Conservation (phyloP, 1,140 invertebrate species). For the Drosophila virilis region DNA sequence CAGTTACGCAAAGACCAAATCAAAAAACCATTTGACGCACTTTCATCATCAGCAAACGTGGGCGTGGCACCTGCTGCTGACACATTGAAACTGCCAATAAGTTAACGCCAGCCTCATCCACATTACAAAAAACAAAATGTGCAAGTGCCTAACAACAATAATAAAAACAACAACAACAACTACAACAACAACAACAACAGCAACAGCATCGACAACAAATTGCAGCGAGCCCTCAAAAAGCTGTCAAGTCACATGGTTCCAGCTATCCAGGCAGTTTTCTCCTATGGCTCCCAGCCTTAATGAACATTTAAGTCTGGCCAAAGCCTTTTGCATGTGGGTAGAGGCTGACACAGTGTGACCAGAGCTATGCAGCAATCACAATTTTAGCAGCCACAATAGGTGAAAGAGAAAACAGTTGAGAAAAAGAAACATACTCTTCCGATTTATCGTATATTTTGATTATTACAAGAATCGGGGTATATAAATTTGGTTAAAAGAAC, state of each 20-base stretch:
- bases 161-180: constrained; percentile 7
- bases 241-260: constrained; percentile 45
- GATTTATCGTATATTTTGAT: too few species aligned
- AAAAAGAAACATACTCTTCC: too few species aligned
- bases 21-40: constrained; percentile 81
- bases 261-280: constrained; percentile 7
- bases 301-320: constrained; percentile 59
- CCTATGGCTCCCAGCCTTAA: constrained; percentile 45
- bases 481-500: too few species aligned
- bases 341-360: constrained; percentile 19
- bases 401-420: too few species aligned
- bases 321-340: constrained; percentile 45
- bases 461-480: too few species aligned
- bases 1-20: constrained; percentile 79
- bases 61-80: constrained; percentile 71
- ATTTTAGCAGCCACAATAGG: too few species aligned
- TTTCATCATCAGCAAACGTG: constrained; percentile 72
- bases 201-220: constrained; percentile 38
- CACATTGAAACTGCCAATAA: constrained; percentile 80
- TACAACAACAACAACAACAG: constrained; percentile 34
- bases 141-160: constrained; percentile 9
- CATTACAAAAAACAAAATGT: constrained; percentile 7
- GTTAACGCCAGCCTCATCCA: constrained; percentile 33
- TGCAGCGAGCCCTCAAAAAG: constrained; percentile 38
- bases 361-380: constrained; percentile 1